Evolutionary conservation across 1,140 invertebrate species (phyloP).

Genomic region (Nephila pilipes): DNA sequence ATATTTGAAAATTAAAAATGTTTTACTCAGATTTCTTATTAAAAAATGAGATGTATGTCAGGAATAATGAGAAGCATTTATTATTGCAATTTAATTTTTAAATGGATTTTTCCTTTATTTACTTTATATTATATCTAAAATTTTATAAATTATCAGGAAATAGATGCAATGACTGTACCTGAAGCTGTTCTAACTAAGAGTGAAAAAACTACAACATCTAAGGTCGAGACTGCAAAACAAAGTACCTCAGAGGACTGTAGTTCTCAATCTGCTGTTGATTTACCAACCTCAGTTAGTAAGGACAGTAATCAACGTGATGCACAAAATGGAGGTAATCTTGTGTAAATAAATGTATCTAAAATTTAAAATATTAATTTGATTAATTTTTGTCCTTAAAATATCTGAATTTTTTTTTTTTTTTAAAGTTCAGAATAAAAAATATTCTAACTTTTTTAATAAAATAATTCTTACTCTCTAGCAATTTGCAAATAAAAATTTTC

Average conservation of each 20-base stretch:
- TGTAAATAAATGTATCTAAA: not conserved
- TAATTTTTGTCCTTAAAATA: not conserved
- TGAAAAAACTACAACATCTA: not conserved
- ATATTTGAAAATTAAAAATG: too few relatives aligned
- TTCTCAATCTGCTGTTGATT: not conserved
- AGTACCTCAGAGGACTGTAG: not conserved
- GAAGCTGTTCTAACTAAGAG: not conserved
- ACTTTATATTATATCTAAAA: not conserved
- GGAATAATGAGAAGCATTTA: not conserved
- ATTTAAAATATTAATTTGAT: not conserved
- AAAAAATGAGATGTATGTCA: not conserved
- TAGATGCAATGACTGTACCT: slow-evolving; percentile 54
- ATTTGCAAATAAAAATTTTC: too few relatives aligned
- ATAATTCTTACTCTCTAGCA: too few relatives aligned
- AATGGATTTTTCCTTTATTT: not conserved
- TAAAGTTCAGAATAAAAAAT: too few relatives aligned
- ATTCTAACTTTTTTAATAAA: too few relatives aligned
- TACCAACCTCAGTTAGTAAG: not conserved
- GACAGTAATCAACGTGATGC: not conserved
- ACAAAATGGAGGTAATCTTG: not conserved
- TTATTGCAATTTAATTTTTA: not conserved
- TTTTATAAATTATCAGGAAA: slow-evolving; percentile 34
- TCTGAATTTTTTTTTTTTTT: not conserved
- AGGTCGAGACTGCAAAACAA: not conserved
- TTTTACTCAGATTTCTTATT: too few relatives aligned